phyloP scores from a whole-genome alignment of 2,113 vertebrate species.

The Eidolon helvum region DNA sequence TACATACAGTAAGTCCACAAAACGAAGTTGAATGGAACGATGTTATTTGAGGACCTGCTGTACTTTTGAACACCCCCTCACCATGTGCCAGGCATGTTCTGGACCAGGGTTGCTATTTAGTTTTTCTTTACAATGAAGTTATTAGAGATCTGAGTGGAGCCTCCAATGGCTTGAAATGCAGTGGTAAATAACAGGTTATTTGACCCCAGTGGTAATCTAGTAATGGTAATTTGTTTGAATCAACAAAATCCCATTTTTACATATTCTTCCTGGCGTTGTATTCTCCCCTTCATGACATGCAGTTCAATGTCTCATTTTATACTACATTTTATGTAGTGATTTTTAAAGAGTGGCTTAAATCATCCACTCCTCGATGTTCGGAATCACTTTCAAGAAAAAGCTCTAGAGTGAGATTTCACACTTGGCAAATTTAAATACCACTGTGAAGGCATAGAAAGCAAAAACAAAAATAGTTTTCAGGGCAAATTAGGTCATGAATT shows the following conservation, averaged over 20 bases:
- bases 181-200: background rate
- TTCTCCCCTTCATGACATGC: background rate
- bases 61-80: background rate
- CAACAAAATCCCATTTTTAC: background rate
- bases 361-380: constrained; percentile 9
- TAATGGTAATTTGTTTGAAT: background rate
- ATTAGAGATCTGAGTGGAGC: background rate
- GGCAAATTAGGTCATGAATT: constrained; percentile 50
- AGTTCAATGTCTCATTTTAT: background rate
- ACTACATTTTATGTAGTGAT: background rate
- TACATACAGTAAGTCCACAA: background rate
- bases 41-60: background rate
- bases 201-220: background rate
- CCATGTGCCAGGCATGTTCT: background rate
- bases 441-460: constrained; percentile 41
- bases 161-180: background rate
- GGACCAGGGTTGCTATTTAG: background rate
- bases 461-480: constrained; percentile 52
- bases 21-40: background rate
- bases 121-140: background rate
- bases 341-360: constrained; percentile 34
- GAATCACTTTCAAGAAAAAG: constrained; percentile 65
- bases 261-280: background rate
- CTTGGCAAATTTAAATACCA: constrained; percentile 10
- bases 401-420: constrained; percentile 59